Conservation (phyloP, 2,888 invertebrate species). For the Colostygia pectinataria region DNA sequence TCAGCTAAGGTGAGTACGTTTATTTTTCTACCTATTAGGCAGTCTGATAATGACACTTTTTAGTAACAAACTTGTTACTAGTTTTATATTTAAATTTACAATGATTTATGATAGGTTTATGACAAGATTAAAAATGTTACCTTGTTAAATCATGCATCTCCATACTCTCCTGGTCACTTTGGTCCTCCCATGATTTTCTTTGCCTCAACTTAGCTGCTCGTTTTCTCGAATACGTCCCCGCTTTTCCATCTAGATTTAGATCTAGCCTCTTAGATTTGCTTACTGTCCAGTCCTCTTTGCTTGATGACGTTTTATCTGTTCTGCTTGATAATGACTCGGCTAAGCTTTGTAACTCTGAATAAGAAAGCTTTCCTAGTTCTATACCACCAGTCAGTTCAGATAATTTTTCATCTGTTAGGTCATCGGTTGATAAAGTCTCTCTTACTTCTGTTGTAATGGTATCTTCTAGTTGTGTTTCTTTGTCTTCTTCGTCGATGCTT, state of each 20-base stretch:
- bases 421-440: conserved; percentile 47
- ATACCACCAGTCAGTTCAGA: conserved; percentile 70
- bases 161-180: conserved; percentile 86
- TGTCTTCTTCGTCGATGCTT: conserved; percentile 61
- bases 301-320: conserved; percentile 70
- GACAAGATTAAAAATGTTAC: conserved; percentile 35
- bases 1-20: conserved; percentile 22
- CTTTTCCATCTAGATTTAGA: conserved; percentile 73
- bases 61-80: too few relatives aligned
- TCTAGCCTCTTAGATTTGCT: conserved; percentile 73
- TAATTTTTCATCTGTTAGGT: conserved; percentile 67
- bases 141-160: conserved; percentile 86
- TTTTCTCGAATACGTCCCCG: conserved; percentile 77
- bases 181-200: conserved; percentile 87
- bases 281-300: conserved; percentile 72
- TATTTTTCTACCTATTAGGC: neutral
- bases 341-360: conserved; percentile 70
- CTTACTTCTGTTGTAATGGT: conserved; percentile 21
- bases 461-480: conserved; percentile 39
- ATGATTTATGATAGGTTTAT: too few relatives aligned
- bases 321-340: conserved; percentile 69
- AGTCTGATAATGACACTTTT: neutral
- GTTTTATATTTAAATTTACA: too few relatives aligned
- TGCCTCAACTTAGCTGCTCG: conserved; percentile 76
- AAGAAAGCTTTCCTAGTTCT: conserved; percentile 69